Conservation (phyloP, 2,888 invertebrate species). For the Drosophila ezoana region DNA sequence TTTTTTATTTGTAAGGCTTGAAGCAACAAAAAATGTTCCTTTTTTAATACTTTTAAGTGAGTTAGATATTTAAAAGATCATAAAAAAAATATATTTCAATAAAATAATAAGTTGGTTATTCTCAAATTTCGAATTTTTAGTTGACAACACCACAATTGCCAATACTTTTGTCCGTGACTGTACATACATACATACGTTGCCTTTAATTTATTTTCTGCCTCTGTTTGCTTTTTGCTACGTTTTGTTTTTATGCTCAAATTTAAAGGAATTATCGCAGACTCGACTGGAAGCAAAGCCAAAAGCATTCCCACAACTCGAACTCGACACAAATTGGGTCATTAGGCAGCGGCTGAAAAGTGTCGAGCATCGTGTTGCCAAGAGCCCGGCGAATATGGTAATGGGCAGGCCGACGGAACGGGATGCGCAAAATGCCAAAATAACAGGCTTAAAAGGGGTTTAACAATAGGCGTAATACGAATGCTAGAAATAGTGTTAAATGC, state of each 20-base stretch:
- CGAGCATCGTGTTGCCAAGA: conserved; percentile 26
- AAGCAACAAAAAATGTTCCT: too few relatives aligned
- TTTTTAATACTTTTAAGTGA: too few relatives aligned
- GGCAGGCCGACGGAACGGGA: neutral
- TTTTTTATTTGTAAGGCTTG: too few relatives aligned
- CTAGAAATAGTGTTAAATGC: neutral
- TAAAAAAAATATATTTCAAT: too few relatives aligned
- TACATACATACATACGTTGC: conserved; percentile 10
- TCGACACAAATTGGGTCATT: conserved; percentile 64
- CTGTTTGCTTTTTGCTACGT: conserved; percentile 40
- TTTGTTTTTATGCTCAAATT: conserved; percentile 49
- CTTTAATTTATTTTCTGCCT: conserved; percentile 31
- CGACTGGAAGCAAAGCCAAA: conserved; percentile 1
- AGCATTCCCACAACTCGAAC: conserved; percentile 25
- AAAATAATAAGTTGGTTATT: too few relatives aligned
- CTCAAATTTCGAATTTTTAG: too few relatives aligned
- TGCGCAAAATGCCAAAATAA: neutral
- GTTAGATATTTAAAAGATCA: too few relatives aligned
- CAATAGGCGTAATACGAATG: neutral
- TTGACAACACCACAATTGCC: too few relatives aligned
- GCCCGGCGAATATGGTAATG: conserved; percentile 4
- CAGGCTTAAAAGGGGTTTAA: conserved; percentile 2
- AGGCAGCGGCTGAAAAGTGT: conserved; percentile 50
- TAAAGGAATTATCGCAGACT: conserved; percentile 33
- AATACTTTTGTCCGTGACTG: too few relatives aligned